Base-by-base conservation (phyloP, 2,113 vertebrate genomes). In the Abramis brama region DNA sequence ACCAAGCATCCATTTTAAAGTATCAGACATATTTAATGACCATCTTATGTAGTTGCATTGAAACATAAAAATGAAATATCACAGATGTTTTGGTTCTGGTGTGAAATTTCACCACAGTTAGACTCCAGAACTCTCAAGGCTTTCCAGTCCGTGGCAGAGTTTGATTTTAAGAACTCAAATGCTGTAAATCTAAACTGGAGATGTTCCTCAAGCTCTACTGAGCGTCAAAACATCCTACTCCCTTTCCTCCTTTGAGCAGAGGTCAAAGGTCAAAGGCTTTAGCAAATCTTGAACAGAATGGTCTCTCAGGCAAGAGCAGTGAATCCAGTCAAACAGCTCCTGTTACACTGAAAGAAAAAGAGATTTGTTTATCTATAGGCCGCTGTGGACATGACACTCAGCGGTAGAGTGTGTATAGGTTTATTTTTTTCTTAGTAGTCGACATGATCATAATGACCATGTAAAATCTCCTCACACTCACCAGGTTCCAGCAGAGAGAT, bases 371-470 rank as follows among this genome's bases (percentile, higher is more conserved):
- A 36, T 70, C 3, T 21, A 10, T 36, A 36, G 66, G 15, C 66
- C 3, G 19, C 33, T 21, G 17, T 39, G 68, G 33, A 70, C 33
- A 70, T 70, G 21, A 15, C 19, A 30, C 92, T 99, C 97, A 7
- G 93, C 55, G 2, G 52, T 21, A 19, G 52, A 21, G 52, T 50
- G 47, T 50, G 47, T 50, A 4, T 4, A 13, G 47, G 47, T 55
- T 19, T 55, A 5, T 55, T 2, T 19, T 19, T 55, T 19, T 55
- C 52, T 55, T 55, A 19, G 52, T 55, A 19, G 6, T 19, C 17
- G 97, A 97, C 96, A 98, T 96, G 93, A 99, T 97, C 97, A 99
- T 97, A 82, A 99, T 93, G 0, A 96, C 17, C 52, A 55, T 19
- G 17, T 55, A 96, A 92, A 99, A 98, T 87, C 97, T 95, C 90